Base-by-base conservation (phyloP, 2,113 vertebrate genomes). In the Jaculus jaculus region DNA sequence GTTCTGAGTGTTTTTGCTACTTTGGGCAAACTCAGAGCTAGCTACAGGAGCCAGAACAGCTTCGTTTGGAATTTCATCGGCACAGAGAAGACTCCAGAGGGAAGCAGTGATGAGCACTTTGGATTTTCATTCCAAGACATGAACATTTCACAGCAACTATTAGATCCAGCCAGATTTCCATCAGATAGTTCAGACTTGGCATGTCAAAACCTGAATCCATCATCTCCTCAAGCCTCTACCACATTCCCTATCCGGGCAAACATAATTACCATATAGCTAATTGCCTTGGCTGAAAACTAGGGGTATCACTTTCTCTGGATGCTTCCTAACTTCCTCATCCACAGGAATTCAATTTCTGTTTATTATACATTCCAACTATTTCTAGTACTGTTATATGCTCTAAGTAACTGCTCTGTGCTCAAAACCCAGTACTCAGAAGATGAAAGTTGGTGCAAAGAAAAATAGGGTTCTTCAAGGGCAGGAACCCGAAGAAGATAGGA, bases 11-110 rank as follows among this genome's bases (percentile, higher is more conserved):
- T 5, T 23, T 88, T 84, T 63, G 37, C 61, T 75, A 21, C 68
- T 84, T 61, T 69, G 32, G 81, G n/a, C 10, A 60, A n/a, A 51
- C 81, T 54, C 7, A 81, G 24, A 81, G 24, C 68, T 85, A 39
- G 17, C 16, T 85, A 26, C 39, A 47, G 77, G 34, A 93, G 61
- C n/a, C 66, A 91, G 47, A 47, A 71, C n/a, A n/a, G 51, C 66
- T 87, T 80, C 15, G 26, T 71, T 63, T 92, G 24, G n/a, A 82
- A 71, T 93, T 94, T 63, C 77, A 58, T 68, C 39, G 65, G 24
- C 32, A 66, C 63, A 7, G 60, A 92, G 24, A 90, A 69, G 86
- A 89, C 80, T 51, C 51, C 37, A 18, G 84, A 81, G 73, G 24
- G n/a, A 92, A 78, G 74, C n/a, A 42, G 42, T 80, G 58, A 74